phyloP scores from a whole-genome alignment of 2,888 invertebrate species.

The Malacosoma neustria region DNA sequence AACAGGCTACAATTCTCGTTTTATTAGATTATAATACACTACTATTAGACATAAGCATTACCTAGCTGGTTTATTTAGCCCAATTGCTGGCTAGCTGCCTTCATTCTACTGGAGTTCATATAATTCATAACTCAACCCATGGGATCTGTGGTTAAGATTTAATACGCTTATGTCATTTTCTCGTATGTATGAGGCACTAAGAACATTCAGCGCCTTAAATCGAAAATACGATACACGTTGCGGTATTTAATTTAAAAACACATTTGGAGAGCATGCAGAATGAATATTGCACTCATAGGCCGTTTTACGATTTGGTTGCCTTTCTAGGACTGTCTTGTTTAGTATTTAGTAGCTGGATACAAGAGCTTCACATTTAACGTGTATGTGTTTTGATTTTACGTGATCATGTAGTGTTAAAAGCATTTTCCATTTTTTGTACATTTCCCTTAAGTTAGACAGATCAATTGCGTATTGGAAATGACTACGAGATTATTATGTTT shows the following conservation, averaged over 20 bases:
- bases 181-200: too few relatives aligned
- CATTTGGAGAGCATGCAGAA: background rate
- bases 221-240: constrained; percentile 23
- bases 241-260: constrained; percentile 27
- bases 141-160: too few relatives aligned
- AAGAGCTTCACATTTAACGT: background rate
- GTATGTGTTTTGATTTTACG: background rate
- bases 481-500: too few relatives aligned
- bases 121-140: too few relatives aligned
- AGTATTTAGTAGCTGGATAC: background rate
- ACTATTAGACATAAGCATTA: too few relatives aligned
- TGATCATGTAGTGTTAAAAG: background rate
- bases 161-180: too few relatives aligned
- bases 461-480: background rate
- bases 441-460: background rate
- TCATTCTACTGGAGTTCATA: too few relatives aligned
- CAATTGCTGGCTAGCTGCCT: too few relatives aligned
- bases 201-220: constrained; percentile 24
- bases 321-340: background rate
- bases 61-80: too few relatives aligned
- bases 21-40: too few relatives aligned
- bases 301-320: background rate
- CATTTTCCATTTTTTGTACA: background rate
- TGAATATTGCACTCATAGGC: background rate
- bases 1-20: too few relatives aligned